Evolutionary conservation across 2,888 invertebrate species (phyloP), one percentile per base, ranked within the genome.

Genomic region (Neoscelio sp.): DNA sequence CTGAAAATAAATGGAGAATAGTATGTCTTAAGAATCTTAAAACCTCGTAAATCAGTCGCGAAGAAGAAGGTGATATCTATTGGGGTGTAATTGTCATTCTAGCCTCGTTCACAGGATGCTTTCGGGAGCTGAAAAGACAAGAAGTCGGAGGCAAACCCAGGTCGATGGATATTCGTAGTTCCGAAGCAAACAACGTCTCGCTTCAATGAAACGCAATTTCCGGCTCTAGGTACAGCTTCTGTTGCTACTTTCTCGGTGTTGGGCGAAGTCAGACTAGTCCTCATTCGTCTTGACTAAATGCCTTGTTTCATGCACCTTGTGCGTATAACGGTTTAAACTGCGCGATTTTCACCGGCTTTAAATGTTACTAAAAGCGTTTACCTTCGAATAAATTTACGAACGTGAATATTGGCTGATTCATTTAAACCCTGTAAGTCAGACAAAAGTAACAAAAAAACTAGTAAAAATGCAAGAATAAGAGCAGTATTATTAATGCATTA

Each of bases 191-290:
- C 87, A 89, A 83, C 85, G 87, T 85, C 84, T 86, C 87, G 88
- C 86, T 88, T 88, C 89, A 89, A 89, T 89, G 88, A 87, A 89
- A 89, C 87, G 89, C 89, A 89, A 89, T 89, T 89, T 89, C 89
- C 89, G 87, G 89, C 84, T 81, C 80, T 83, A 82, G 84, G 82
- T 84, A 84, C 84, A 77, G 83, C 60, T 80, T 48, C 54, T 76
- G 78, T 64, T 71, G 75, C 64, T 73, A 62, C 74, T 75, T 64
- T 68, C 68, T 62, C 65, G 52, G 64, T 44, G 67, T 54, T 56
- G 82, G 82, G 85, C 78, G 82, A 84, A 85, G 81, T 81, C 81
- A 84, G 86, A 78, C 79, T 85, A 82, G 82, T 86, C 82, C 67
- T 84, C 86, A 87, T 87, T 86, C 84, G 85, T 87, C 87, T 86